Evolutionary conservation across 2,888 invertebrate species (phyloP), one percentile per base, ranked within the genome.

Genomic region (Tribolium freemani): DNA sequence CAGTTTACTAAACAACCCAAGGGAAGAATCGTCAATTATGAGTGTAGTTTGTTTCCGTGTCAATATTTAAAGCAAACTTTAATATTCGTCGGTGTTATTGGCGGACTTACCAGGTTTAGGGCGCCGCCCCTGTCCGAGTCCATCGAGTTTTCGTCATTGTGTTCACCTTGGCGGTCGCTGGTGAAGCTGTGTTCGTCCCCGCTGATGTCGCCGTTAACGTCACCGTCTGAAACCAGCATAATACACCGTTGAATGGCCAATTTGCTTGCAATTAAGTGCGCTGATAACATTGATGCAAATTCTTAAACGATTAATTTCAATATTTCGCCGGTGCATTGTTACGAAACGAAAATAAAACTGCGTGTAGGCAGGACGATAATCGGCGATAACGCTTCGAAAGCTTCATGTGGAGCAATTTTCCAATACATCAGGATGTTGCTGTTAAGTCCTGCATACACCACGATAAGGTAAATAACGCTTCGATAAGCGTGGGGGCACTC

Each of bases 51-150:
- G 61, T 53, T 69, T 71, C 46, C 69, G 66, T 75, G 80, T 77
- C 78, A 79, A 79, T 80, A 81, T 81, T 80, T 79, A 78, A 79
- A 79, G 75, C 69, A 81, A 79, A 80, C 78, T 80, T 80, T 78
- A 79, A 80, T 81, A 78, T 76, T 53, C 45, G 56, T 16, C 48
- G 21, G 13, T 45, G 38, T 26, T 64, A 57, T 38, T 70, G 53
- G 48, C 9, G 38, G 9, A 38, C 88, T 89, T 83, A 91, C 91
- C 88, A 91, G 85, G 83, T 91, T 91, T 63, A 91, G 89, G 30
- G 91, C 91, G 51, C 87, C 87, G 64, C 84, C 87, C 80, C 90
- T 87, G 75, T 91, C 91, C 38, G 91, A 91, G 80, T 91, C 91
- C 87, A 91, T 88, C 70, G 91, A 91, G 83, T 91, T 90, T 75